These are phyloP conservation scores for Columba guinea DNA, from an alignment of 2,797 vertebrate species.

Conservation along the genomic window DNA sequence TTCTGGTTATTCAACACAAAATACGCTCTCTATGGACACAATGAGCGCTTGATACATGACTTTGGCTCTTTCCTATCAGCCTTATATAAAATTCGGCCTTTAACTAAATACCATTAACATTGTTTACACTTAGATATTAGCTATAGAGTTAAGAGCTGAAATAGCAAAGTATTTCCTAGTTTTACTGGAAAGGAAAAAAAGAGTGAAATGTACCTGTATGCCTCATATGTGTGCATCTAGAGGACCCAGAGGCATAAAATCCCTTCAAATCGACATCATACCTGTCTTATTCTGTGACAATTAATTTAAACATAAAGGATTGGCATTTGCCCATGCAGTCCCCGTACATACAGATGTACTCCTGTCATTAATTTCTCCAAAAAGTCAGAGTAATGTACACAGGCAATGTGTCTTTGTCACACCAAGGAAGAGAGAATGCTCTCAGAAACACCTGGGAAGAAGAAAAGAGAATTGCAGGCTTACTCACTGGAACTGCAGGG, in stretches of 20 bases:
- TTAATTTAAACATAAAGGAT: not conserved
- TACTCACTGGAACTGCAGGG: not conserved
- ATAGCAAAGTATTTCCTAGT: not conserved
- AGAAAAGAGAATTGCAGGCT: not conserved
- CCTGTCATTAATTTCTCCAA: not conserved
- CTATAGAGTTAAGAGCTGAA: not conserved
- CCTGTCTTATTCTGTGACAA: not conserved
- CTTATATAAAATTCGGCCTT: not conserved
- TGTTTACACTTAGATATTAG: not conserved
- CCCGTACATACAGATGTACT: not conserved
- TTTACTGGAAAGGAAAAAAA: not conserved
- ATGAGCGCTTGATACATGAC: not conserved
- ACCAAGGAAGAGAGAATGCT: not conserved
- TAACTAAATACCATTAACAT: not conserved
- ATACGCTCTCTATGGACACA: not conserved
- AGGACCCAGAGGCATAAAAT: not conserved
- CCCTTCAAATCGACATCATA: not conserved
- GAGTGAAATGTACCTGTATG: not conserved
- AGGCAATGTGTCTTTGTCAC: not conserved
- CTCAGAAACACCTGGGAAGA: not conserved
- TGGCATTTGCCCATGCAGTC: not conserved
- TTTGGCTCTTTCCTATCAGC: not conserved
- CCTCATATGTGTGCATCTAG: not conserved
- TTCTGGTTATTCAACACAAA: not conserved
- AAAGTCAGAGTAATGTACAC: not conserved